Percentiles rank a stretch among this genome's conserved stretches.
Evolutionary conservation across 1,140 invertebrate genomes (phyloP).

Genomic region (Sycophaga agraensis): DNA sequence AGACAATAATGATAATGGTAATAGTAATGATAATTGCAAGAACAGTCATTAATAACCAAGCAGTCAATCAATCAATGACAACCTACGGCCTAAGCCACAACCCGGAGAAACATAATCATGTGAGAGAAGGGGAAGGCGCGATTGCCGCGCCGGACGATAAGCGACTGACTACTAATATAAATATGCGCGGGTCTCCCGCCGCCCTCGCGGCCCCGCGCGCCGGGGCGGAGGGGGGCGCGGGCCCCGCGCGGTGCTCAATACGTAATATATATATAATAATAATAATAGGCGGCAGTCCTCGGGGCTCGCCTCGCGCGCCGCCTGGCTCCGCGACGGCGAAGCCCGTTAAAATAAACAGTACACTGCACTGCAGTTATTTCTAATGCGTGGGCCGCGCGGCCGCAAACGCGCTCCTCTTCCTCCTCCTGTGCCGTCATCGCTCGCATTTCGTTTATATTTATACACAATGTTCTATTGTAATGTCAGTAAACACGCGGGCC

Average conservation of each 20-base stretch:
- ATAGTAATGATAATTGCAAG: conserved; percentile 30
- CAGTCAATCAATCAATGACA: conserved; percentile 42
- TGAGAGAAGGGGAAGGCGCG: conserved; percentile 37
- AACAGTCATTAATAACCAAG: conserved; percentile 41
- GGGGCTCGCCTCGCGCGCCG: conserved; percentile 40
- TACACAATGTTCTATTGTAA: too few relatives aligned
- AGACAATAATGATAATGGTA: conserved; percentile 23
- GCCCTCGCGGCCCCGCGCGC: not conserved
- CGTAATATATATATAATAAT: too few relatives aligned
- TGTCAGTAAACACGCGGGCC: too few relatives aligned
- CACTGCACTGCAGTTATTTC: conserved; percentile 54
- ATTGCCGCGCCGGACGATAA: conserved; percentile 37
- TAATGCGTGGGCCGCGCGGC: conserved; percentile 33
- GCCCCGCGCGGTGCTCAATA: conserved; percentile 38
- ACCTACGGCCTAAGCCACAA: conserved; percentile 51
- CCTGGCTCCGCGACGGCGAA: conserved; percentile 36
- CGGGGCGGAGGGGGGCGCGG: conserved; percentile 15
- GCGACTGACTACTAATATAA: conserved; percentile 41
- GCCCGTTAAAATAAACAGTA: conserved; percentile 27
- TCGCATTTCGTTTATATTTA: too few relatives aligned
- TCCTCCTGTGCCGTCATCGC: not conserved
- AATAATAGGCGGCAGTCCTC: conserved; percentile 39
- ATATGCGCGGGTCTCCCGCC: conserved; percentile 35
- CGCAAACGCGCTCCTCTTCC: not conserved
- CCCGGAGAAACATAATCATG: conserved; percentile 43